Base-by-base conservation (phyloP, 1,140 invertebrate genomes). In the Bombus pyrosoma region DNA sequence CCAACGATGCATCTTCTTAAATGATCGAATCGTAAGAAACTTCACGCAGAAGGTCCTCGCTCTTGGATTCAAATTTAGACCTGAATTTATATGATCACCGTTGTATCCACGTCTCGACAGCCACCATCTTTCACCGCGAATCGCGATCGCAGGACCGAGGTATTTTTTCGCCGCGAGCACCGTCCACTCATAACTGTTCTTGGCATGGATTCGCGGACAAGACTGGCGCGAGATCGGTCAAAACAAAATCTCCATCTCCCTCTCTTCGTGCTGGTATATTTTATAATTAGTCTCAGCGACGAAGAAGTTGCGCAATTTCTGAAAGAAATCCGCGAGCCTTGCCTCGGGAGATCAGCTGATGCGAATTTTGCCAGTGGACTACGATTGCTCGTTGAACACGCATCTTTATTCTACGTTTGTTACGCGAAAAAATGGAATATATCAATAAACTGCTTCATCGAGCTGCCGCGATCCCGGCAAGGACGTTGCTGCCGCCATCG, bases 361-460 rank as follows among this genome's bases (percentile, higher is more conserved):
- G 39, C 59, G 18, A n/a, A 34, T 43, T 64, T 39, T 39, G 34
- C 32, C 85, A 87, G 82, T 83, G 69, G 81, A 74, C 66, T 12
- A 43, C 41, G 39, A 80, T 57, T 71, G 59, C 47, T 64, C 39
- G 39, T 18, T 9, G 68, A 15, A 59, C 43, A 15, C 74, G 47
- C 25, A 59, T 62, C 53, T 47, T 15, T 37, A 13, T 71, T 34
- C 28, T 39, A 5, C 39, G 9, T 57, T 6, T 43, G 25, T 69
- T 22, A 34, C 62, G 18, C n/a, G 28, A 53, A 37, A 62, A 32
- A 43, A 94, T 94, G 93, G 93, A 94, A 32, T 94, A 91, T 78
- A 92, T 94, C 85, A 93, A 93, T 88, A 91, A 91, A 73, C 77
- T 93, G 41, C 71, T 94, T 43, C 86, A 93, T 83, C 92, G 92